These are phyloP conservation scores for Rhynchonycteris naso DNA, from an alignment of 2,797 vertebrate species.

Conservation along the genomic window DNA sequence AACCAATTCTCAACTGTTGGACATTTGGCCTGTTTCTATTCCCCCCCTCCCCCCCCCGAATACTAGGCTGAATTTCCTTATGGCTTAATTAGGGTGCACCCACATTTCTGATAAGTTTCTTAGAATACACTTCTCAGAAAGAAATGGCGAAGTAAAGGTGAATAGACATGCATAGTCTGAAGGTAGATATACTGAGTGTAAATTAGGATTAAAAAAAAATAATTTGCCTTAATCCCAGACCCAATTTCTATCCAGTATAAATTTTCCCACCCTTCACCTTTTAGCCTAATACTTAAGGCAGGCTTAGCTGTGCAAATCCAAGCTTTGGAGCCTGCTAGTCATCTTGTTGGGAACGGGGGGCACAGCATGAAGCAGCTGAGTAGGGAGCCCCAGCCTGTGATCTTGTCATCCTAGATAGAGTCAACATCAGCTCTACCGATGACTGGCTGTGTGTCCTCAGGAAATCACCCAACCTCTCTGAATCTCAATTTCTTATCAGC, in stretches of 20 bases:
- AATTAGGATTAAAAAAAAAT: neutral
- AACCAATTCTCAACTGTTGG: neutral
- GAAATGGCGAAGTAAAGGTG: neutral
- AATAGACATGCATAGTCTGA: neutral
- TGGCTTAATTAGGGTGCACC: neutral
- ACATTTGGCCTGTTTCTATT: neutral
- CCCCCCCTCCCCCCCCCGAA: neutral
- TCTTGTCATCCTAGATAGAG: neutral
- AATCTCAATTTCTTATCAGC: neutral
- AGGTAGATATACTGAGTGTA: neutral
- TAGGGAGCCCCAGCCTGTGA: neutral
- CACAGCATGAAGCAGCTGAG: neutral
- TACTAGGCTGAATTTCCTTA: neutral
- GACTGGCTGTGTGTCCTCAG: neutral
- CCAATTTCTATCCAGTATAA: neutral
- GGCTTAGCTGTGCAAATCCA: neutral
- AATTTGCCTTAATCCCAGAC: neutral
- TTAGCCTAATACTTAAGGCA: neutral
- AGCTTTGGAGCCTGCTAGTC: neutral
- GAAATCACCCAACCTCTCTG: neutral
- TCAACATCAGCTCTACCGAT: neutral
- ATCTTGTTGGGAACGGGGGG: neutral
- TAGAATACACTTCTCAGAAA: neutral
- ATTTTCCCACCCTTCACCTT: neutral
- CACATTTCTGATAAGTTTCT: neutral